Percentiles rank a stretch among this genome's conserved stretches.
Conservation (phyloP, 2,797 vertebrate species). For the Spinus pinus region DNA sequence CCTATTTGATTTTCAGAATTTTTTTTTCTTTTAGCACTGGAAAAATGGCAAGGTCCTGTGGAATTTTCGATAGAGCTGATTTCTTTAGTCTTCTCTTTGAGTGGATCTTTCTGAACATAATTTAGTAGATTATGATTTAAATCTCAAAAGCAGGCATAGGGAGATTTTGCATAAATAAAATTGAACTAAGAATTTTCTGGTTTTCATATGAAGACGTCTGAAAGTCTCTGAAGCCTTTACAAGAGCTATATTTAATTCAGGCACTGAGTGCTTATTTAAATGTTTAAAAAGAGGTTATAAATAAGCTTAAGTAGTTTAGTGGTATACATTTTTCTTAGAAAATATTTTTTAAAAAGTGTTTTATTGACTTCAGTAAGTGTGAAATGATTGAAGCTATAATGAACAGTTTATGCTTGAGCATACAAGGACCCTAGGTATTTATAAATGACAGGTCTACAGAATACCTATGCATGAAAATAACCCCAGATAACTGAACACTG, state of each 20-base stretch:
- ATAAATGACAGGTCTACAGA: conserved; percentile 61
- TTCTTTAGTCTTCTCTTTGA: not conserved
- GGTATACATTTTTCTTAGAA: conserved; percentile 31
- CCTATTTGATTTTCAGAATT: not conserved
- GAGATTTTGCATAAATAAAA: conserved; percentile 9
- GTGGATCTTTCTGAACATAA: not conserved
- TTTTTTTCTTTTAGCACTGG: not conserved
- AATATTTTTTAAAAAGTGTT: conserved; percentile 20
- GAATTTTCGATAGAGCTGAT: not conserved
- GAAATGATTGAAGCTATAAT: conserved; percentile 67
- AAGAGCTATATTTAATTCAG: conserved; percentile 31
- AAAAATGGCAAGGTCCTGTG: not conserved
- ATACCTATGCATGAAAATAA: conserved; percentile 71
- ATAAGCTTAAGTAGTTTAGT: conserved; percentile 14
- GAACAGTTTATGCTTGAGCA: conserved; percentile 60
- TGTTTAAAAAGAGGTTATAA: conserved; percentile 50
- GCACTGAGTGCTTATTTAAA: conserved; percentile 15
- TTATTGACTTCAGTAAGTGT: conserved; percentile 47
- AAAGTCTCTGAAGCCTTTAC: conserved; percentile 26
- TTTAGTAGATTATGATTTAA: conserved; percentile 30
- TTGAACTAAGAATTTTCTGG: conserved; percentile 33
- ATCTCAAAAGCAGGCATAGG: conserved; percentile 1
- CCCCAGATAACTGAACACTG: conserved; percentile 55
- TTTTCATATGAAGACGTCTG: conserved; percentile 27
- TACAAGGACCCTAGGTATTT: conserved; percentile 60